Percentiles rank a stretch among this genome's conserved stretches.
Conservation (phyloP, 2,113 vertebrate species). For the Ploceus nigricollis region DNA sequence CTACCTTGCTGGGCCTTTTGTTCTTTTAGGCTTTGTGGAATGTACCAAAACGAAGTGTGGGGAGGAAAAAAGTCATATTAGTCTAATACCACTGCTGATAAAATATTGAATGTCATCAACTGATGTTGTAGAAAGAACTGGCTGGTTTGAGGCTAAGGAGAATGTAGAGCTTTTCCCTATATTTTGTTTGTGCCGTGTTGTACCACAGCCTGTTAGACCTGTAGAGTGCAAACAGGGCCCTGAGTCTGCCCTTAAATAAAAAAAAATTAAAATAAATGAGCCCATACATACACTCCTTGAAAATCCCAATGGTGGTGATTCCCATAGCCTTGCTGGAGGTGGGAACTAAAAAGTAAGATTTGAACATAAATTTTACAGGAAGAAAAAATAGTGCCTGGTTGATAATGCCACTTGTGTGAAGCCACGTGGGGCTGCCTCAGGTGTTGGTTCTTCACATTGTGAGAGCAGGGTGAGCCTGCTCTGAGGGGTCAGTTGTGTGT, state of each 20-base stretch:
- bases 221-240: not conserved
- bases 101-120: not conserved
- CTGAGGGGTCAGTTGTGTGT: not conserved
- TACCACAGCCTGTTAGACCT: not conserved
- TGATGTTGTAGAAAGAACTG: not conserved
- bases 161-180: not conserved
- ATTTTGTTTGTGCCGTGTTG: not conserved
- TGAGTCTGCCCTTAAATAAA: not conserved
- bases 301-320: not conserved
- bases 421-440: not conserved
- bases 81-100: not conserved
- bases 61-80: not conserved
- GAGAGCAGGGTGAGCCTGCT: not conserved
- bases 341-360: not conserved
- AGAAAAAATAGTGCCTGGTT: not conserved
- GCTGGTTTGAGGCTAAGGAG: not conserved
- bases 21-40: not conserved
- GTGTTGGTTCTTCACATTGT: accelerated
- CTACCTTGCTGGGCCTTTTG: not conserved
- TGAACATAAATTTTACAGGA: too few relatives aligned
- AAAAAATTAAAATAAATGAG: not conserved
- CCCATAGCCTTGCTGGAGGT: not conserved
- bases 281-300: not conserved
- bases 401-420: not conserved
- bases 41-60: not conserved